Conservation (phyloP, 2,113 vertebrate species). For the Pedionomus torquatus region DNA sequence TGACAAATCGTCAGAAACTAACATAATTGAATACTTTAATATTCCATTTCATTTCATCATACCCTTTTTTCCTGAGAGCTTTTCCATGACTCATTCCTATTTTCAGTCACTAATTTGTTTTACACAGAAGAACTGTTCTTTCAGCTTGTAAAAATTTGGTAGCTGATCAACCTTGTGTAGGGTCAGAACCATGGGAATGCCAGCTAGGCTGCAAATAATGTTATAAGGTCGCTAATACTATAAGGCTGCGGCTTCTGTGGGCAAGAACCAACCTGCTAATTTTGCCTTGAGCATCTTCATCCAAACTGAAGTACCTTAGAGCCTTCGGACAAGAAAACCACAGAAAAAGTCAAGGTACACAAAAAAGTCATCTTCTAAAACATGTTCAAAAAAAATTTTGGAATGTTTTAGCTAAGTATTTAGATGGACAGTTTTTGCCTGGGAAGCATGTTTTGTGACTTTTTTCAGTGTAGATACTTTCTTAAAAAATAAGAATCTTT, state of each 20-base stretch:
- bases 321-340: not conserved
- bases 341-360: not conserved
- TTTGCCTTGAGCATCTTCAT: not conserved
- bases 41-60: not conserved
- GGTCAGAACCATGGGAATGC: not conserved
- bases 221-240: not conserved
- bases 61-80: not conserved
- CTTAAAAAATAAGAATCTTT: not conserved
- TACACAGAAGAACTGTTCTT: not conserved
- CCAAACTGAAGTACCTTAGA: not conserved
- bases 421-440: not conserved
- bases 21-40: not conserved
- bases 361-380: not conserved
- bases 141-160: not conserved
- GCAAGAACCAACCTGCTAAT: not conserved
- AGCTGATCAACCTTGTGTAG: not conserved
- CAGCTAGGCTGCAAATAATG: not conserved
- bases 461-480: not conserved
- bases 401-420: not conserved
- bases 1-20: not conserved
- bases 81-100: not conserved
- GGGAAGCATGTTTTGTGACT: not conserved
- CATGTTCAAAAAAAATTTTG: not conserved
- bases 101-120: not conserved
- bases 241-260: not conserved